phyloP scores from a whole-genome alignment of 2,113 vertebrate genomes.

The Phrynosoma blainvillii region DNA sequence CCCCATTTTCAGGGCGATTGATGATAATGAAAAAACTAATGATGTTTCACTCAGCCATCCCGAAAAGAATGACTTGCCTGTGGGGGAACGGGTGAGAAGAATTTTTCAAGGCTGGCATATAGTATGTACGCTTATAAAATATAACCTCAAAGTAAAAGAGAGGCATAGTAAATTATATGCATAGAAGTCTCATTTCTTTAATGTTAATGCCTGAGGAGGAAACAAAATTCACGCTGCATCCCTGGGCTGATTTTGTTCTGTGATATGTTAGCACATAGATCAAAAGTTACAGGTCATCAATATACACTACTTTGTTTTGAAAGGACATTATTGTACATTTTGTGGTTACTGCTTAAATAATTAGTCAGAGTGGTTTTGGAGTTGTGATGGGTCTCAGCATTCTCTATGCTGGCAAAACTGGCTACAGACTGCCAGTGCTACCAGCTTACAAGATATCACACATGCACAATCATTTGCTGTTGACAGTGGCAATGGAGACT shows the following conservation, averaged over 20 bases:
- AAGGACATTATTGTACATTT: constrained; percentile 39
- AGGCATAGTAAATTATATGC: constrained; percentile 51
- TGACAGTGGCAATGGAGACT: too few species aligned
- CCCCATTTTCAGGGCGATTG: constrained; percentile 54
- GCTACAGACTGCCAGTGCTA: background rate
- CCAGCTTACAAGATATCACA: background rate
- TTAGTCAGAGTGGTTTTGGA: constrained; percentile 19
- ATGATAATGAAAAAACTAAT: constrained; percentile 65
- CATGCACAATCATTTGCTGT: background rate
- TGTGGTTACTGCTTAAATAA: constrained; percentile 42
- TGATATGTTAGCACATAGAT: constrained; percentile 23
- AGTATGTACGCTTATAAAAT: constrained; percentile 65
- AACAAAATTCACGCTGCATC: constrained; percentile 42
- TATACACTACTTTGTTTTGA: constrained; percentile 29
- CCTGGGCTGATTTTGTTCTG: constrained; percentile 36
- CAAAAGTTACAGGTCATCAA: constrained; percentile 31
- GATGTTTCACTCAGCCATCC: constrained; percentile 61
- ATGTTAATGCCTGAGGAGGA: constrained; percentile 44
- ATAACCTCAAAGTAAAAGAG: constrained; percentile 47
- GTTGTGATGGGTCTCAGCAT: background rate
- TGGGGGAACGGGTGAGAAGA: constrained; percentile 41
- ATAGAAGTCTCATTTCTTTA: constrained; percentile 57
- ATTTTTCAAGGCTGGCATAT: constrained; percentile 59
- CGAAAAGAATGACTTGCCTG: constrained; percentile 61
- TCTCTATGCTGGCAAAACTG: background rate